Evolutionary conservation across 1,140 invertebrate species (phyloP), one percentile per base, ranked within the genome.

Genomic region (Eurosta solidaginis): DNA sequence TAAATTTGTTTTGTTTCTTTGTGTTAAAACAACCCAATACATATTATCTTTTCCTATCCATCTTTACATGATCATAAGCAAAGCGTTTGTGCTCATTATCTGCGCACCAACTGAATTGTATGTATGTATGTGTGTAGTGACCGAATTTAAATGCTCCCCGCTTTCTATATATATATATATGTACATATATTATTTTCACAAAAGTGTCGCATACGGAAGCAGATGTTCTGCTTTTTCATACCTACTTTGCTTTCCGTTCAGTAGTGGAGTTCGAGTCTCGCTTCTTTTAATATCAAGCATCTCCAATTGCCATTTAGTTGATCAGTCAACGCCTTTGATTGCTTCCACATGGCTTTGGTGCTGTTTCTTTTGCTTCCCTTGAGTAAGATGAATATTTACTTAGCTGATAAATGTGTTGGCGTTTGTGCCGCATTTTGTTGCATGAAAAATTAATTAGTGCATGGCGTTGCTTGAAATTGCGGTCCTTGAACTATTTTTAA

Each of bases 201-300:
- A 68, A 68, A 68, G 36, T 68, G 59, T 68, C 59, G 59, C 59
- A 68, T 68, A 68, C 59, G 59, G 59, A 68, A 68, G 59, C 59
- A 68, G 59, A 36, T 68, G 59, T 68, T 36, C 33, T 33, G 33
- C 4, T 33, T 40, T 6, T 68, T 68, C 40, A 10, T 40, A 33
- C 27, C 59, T 10, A 10, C 59, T 20, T 33, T 68, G 33, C 17
- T 33, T 40, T 6, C 59, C 3, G 49, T 12, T 10, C 9, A 3
- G 49, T 52, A 22, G 49, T 4, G 49, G 22, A 25, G 27, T 59
- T 29, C 10, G 27, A 25, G 27, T 40, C 40, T 40, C 20, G 1
- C 33, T 68, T 20, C 2, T 54, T 68, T 20, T 7, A 29, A 9
- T 9, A 36, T 40, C 59, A 68, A 68, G 59, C 59, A 20, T 68